Base-by-base conservation (phyloP, 2,113 vertebrate species). In the zebrafish (Danio rerio) region DNA sequence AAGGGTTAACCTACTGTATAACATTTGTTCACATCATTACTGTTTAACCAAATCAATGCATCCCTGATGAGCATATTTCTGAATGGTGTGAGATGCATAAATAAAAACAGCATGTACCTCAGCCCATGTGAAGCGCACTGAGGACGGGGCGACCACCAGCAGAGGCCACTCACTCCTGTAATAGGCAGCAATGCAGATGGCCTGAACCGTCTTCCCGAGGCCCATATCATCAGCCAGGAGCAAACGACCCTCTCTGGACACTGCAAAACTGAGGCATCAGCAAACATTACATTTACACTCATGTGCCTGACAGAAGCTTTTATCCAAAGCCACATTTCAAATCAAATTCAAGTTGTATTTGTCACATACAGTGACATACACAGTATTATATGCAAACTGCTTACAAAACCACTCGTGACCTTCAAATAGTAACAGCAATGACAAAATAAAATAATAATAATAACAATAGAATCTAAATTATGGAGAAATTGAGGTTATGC, bases 211-310 rank as follows among this genome's bases (percentile, higher is more conserved):
- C 91, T 99, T 99, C 71, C 98, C 98, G 87, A 99, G 91, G 20
- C 98, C 98, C 98, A 99, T 99, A 90, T 99, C 98, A 80, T 99
- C 98, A 0, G 98, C 98, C 6, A 99, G 91, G 4, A 99, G 97
- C 82, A 99, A 93, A 31, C 98, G 97, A 56, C 98, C 98, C 16
- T 94, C 92, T 78, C 93, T 95, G 0, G 91, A 95, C 84, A 99
- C 91, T 1, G 96, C 98, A 78, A 96, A 97, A 89, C 98, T 99
- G 89, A 78, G 2, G n/a, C n/a, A n/a, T n/a, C n/a, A n/a, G n/a
- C n/a, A 49, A 7, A 59, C 18, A 50, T 11, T 12, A n/a, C 12
- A 40, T 40, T 9, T 55, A 55, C 49, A 42, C 45, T 9, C 69
- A 72, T 42, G 20, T 12, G 49, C 11, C 43, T 8, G n/a, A 1